phyloP scores from a whole-genome alignment of 2,113 vertebrate species.

The Hemiprocne comata region DNA sequence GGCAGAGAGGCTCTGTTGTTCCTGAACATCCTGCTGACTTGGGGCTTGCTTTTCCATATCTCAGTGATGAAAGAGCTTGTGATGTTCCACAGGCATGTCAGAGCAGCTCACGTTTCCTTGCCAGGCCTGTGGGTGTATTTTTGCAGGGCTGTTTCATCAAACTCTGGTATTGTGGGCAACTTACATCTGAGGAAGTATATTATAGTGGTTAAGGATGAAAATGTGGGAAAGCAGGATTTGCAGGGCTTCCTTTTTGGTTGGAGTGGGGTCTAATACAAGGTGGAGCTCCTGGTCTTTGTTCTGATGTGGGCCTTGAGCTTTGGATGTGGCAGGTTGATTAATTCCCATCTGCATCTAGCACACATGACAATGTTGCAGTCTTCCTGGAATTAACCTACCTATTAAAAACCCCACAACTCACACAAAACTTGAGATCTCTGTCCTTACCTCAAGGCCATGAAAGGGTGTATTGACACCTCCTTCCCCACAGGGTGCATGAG shows the following conservation, averaged over 20 bases:
- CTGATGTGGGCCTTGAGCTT: background rate
- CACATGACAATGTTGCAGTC: accelerated
- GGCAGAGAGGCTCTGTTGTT: background rate
- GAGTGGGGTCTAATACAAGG: background rate
- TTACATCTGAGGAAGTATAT: background rate
- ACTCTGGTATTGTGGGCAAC: background rate
- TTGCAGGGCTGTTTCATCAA: background rate
- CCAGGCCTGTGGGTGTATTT: background rate
- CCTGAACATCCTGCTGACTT: background rate
- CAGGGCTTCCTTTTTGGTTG: background rate
- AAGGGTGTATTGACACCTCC: background rate
- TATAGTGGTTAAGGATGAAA: background rate
- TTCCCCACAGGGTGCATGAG: background rate
- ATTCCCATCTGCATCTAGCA: background rate
- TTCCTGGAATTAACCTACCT: background rate
- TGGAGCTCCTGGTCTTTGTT: background rate
- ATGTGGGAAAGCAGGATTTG: conserved; percentile 26
- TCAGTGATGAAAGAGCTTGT: background rate
- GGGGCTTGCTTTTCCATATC: background rate
- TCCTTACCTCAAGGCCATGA: background rate
- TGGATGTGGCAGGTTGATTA: background rate
- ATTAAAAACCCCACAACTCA: background rate
- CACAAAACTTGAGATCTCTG: background rate
- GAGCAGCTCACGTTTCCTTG: background rate
- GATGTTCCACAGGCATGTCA: background rate